Evolutionary conservation across 2,113 vertebrate genomes (phyloP).

Genomic region (Protobothrops flavoviridis): DNA sequence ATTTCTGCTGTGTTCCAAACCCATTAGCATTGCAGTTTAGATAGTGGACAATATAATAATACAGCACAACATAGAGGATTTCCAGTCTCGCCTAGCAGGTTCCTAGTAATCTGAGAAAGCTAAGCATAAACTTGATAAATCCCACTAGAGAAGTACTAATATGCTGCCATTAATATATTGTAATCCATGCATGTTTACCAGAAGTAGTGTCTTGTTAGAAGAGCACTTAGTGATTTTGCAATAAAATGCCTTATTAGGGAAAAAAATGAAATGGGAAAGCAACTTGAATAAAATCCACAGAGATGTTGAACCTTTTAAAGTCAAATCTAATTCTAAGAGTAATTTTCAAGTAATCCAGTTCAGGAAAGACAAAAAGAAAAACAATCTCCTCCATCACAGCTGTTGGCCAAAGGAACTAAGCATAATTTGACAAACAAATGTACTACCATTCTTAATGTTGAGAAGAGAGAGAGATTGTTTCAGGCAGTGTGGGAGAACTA

Average conservation of each 20-base stretch:
- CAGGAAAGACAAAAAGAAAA: conserved; percentile 1
- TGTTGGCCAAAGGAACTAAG: neutral
- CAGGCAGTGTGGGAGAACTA: neutral
- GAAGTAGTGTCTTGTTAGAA: conserved; percentile 13
- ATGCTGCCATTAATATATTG: neutral
- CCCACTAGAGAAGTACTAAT: neutral
- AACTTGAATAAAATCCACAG: conserved; percentile 1
- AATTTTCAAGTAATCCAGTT: conserved; percentile 18
- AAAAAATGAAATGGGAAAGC: conserved; percentile 29
- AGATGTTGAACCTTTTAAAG: neutral
- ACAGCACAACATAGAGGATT: neutral
- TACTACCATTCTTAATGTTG: neutral
- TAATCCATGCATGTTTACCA: conserved; percentile 21
- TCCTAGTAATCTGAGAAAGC: conserved; percentile 7
- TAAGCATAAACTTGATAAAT: conserved; percentile 17
- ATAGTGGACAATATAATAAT: neutral
- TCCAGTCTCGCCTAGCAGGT: neutral
- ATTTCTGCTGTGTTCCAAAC: neutral
- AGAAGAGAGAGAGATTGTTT: neutral
- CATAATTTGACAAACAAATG: neutral
- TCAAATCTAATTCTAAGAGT: neutral
- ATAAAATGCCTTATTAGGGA: neutral
- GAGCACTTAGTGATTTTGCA: conserved; percentile 27
- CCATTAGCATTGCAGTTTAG: neutral
- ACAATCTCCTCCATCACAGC: neutral